phyloP scores from a whole-genome alignment of 2,888 invertebrate genomes.

The Tuberolachnus salignus region DNA sequence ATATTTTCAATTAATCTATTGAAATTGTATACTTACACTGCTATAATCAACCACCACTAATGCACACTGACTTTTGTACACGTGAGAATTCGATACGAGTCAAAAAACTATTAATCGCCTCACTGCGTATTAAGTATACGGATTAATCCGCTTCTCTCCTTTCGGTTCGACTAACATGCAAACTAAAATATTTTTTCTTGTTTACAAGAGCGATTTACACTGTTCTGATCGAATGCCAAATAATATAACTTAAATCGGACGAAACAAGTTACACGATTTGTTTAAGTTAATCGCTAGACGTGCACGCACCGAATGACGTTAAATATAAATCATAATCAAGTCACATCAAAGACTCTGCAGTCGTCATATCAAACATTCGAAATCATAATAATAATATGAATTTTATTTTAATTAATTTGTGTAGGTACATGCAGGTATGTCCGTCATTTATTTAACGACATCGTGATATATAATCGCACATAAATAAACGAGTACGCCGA shows the following conservation, averaged over 20 bases:
- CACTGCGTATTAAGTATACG: neutral
- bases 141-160: conserved; percentile 2
- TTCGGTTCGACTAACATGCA: neutral
- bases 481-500: neutral
- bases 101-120: conserved; percentile 6
- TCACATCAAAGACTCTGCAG: conserved; percentile 16
- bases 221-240: conserved; percentile 33
- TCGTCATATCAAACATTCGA: conserved; percentile 32
- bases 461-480: too few species aligned
- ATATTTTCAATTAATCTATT: too few species aligned
- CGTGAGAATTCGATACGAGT: neutral
- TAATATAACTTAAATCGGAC: conserved; percentile 22
- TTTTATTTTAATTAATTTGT: conserved; percentile 24
- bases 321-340: conserved; percentile 3
- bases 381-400: conserved; percentile 43
- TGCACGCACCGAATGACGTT: neutral
- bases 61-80: neutral
- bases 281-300: conserved; percentile 11
- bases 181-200: conserved; percentile 1
- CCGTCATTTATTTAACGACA: conserved; percentile 12
- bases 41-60: too few species aligned
- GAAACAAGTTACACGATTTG: conserved; percentile 28
- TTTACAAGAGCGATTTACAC: conserved; percentile 15
- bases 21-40: too few species aligned
- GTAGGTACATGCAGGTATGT: neutral